Evolutionary conservation across 2,888 invertebrate species (phyloP).

Genomic region (Hypsopygia costalis): DNA sequence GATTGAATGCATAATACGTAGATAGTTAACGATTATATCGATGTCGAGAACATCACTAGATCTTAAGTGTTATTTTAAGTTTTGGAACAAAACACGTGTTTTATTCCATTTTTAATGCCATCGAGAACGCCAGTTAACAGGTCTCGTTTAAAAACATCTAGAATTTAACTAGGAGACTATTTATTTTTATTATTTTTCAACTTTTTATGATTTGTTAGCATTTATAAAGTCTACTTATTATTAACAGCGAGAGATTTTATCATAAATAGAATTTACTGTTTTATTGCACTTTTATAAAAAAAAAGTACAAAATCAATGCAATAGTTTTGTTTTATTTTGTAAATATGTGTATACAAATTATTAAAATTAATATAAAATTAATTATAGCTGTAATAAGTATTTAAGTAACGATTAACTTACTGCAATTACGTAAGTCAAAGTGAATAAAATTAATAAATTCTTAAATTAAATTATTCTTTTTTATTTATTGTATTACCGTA

Average conservation of each 20-base stretch:
- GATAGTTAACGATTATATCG: conserved; percentile 23
- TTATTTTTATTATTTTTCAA: conserved; percentile 38
- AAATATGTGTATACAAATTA: conserved; percentile 75
- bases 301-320: conserved; percentile 37
- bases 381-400: conserved; percentile 32
- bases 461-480: conserved; percentile 31
- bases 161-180: conserved; percentile 30
- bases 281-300: conserved; percentile 9
- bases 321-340: conserved; percentile 57
- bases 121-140: conserved; percentile 46
- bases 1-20: conserved; percentile 54
- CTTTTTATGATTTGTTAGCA: conserved; percentile 20
- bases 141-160: conserved; percentile 17
- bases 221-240: conserved; percentile 24
- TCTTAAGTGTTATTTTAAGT: conserved; percentile 11
- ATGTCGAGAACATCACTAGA: conserved; percentile 16
- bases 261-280: conserved; percentile 6
- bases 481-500: conserved; percentile 19
- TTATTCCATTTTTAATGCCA: conserved; percentile 31
- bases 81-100: conserved; percentile 11
- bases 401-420: conserved; percentile 19
- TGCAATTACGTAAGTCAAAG: conserved; percentile 42
- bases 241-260: conserved; percentile 15
- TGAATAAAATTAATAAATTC: conserved; percentile 53
- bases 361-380: conserved; percentile 50